Conservation (phyloP, 2,888 invertebrate species). For the Cacoxenus indagator region DNA sequence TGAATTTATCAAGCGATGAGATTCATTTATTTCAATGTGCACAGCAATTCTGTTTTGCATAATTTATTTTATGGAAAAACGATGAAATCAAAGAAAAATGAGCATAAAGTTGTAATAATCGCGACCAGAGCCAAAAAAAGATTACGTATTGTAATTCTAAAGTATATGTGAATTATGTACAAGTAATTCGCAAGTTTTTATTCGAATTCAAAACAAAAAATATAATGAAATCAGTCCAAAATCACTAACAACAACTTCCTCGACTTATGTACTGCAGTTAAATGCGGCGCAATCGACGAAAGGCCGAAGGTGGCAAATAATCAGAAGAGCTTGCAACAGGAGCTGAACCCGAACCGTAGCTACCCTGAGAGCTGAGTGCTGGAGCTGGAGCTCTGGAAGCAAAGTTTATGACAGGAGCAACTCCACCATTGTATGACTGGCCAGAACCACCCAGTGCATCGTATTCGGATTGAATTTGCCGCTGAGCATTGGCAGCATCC, state of each 20-base stretch:
- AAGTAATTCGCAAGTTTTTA: slow-evolving; percentile 44
- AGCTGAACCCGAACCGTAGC: slow-evolving; percentile 23
- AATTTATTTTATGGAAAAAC: slow-evolving; percentile 58
- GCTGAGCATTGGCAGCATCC: slow-evolving; percentile 64
- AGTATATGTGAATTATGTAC: slow-evolving; percentile 28
- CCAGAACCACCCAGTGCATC: slow-evolving; percentile 57
- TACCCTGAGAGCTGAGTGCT: slow-evolving; percentile 18
- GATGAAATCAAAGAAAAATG: slow-evolving; percentile 45
- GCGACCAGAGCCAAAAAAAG: slow-evolving; percentile 37
- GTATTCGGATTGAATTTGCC: slow-evolving; percentile 59
- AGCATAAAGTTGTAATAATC: slow-evolving; percentile 55
- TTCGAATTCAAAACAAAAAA: slow-evolving; percentile 40
- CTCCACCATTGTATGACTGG: slow-evolving; percentile 56
- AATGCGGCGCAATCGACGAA: slow-evolving; percentile 56
- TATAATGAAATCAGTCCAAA: slow-evolving; percentile 45
- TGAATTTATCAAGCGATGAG: slow-evolving; percentile 28
- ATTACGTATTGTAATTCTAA: neutral
- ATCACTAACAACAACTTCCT: slow-evolving; percentile 33
- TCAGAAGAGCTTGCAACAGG: slow-evolving; percentile 34
- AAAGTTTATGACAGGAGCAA: slow-evolving; percentile 63
- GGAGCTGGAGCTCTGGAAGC: slow-evolving; percentile 50
- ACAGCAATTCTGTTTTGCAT: slow-evolving; percentile 50
- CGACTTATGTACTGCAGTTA: slow-evolving; percentile 31
- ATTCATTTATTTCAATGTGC: slow-evolving; percentile 3
- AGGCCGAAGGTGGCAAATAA: slow-evolving; percentile 57